A percentile compares a stretch with the other conserved stretches of the same genome.
phyloP scores from a whole-genome alignment of 2,113 vertebrate genomes.

The Albula glossodonta region DNA sequence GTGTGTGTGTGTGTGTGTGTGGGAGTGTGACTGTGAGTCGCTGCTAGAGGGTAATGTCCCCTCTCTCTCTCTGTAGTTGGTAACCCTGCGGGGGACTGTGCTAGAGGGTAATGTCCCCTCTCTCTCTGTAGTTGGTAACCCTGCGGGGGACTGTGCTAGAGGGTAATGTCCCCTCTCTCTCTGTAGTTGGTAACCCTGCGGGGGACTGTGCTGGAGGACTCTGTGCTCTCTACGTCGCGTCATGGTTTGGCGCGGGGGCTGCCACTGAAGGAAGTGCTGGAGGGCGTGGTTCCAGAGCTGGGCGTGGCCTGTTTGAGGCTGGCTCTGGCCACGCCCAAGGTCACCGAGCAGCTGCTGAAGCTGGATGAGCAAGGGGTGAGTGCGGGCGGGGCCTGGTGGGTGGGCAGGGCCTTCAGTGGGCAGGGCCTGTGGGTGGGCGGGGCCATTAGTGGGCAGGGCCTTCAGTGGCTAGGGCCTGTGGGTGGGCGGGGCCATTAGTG shows the following conservation, averaged over 20 bases:
- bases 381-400: background rate
- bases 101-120: slow-evolving; percentile 66
- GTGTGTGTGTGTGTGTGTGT: too few species aligned
- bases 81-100: slow-evolving; percentile 85
- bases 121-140: slow-evolving; percentile 74
- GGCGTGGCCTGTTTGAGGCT: slow-evolving; percentile 81
- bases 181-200: slow-evolving; percentile 83
- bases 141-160: slow-evolving; percentile 74
- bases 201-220: slow-evolving; percentile 84
- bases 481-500: too few species aligned
- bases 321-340: slow-evolving; percentile 79
- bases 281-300: slow-evolving; percentile 84
- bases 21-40: background rate
- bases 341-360: slow-evolving; percentile 91
- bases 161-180: background rate
- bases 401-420: background rate
- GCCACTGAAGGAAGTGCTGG: slow-evolving; percentile 83
- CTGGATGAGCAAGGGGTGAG: slow-evolving; percentile 92
- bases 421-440: background rate
- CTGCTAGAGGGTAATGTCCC: slow-evolving; percentile 19
- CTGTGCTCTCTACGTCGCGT: slow-evolving; percentile 77
- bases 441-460: too few species aligned
- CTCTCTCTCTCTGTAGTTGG: slow-evolving; percentile 66
- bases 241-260: slow-evolving; percentile 82
- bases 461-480: too few species aligned